Evolutionary conservation across 2,113 vertebrate species (phyloP).

Genomic region (Brachypodius melanocephalos): DNA sequence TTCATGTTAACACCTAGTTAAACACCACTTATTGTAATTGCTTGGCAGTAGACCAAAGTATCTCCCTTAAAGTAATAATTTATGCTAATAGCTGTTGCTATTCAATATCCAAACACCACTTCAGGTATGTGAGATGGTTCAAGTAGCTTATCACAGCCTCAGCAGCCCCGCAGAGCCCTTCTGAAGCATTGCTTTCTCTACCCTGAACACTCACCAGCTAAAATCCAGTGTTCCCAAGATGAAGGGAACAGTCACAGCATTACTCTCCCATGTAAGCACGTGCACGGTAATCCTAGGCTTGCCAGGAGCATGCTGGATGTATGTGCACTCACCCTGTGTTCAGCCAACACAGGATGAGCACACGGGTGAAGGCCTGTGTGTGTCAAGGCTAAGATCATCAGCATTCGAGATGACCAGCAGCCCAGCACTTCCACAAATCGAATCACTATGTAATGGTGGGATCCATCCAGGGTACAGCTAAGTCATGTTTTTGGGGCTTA

Average conservation of each 20-base stretch:
- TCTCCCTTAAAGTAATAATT: not conserved
- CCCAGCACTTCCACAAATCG: not conserved
- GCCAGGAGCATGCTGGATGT: accelerated
- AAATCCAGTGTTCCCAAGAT: not conserved
- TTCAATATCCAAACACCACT: not conserved
- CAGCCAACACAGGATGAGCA: not conserved
- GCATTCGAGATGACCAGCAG: not conserved
- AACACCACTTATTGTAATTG: conserved; percentile 7
- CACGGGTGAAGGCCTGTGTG: not conserved
- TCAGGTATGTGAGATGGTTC: not conserved
- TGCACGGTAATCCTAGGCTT: accelerated
- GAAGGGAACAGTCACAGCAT: not conserved
- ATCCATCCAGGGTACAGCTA: not conserved
- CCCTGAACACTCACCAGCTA: not conserved
- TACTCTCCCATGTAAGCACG: not conserved
- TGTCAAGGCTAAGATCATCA: not conserved
- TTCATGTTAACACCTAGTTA: not conserved
- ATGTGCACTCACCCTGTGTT: accelerated
- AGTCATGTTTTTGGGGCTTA: not conserved
- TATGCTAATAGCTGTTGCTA: not conserved
- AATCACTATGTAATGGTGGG: not conserved
- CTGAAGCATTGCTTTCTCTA: not conserved
- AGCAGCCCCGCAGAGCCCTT: not conserved
- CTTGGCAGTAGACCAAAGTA: not conserved
- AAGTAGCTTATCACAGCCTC: not conserved